These are phyloP conservation scores for Cynopterus brachyotis DNA, from an alignment of 2,113 vertebrate species.

Conservation along the genomic window DNA sequence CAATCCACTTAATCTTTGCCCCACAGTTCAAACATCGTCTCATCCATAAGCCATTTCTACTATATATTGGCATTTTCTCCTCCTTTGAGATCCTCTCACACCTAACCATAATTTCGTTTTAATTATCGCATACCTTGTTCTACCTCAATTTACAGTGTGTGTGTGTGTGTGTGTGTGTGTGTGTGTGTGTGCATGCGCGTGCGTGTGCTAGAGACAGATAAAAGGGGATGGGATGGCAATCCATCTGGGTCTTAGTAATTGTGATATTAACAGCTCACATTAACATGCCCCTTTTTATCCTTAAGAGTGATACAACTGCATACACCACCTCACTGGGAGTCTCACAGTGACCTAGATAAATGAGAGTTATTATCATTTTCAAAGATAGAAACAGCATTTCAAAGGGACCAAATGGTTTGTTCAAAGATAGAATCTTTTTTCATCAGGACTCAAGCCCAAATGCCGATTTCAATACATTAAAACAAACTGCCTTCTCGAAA, in stretches of 20 bases:
- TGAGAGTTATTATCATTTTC: neutral
- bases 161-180: neutral
- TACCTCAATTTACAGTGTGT: neutral
- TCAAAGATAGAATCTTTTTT: neutral
- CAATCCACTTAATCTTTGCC: neutral
- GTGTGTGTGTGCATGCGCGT: neutral
- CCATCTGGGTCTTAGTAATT: neutral
- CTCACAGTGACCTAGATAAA: neutral
- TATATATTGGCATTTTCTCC: fast-evolving
- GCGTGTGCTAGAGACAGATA: neutral
- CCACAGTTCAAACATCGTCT: neutral
- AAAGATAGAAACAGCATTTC: neutral
- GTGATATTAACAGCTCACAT: neutral
- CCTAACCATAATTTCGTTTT: neutral
- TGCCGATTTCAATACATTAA: neutral
- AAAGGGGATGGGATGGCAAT: neutral
- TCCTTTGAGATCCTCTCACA: neutral
- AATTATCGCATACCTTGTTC: no score
- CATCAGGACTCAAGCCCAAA: neutral
- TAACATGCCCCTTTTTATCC: neutral
- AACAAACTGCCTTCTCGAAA: neutral
- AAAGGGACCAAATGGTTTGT: neutral
- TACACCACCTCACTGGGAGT: neutral
- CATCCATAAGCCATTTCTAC: neutral
- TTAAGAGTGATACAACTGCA: neutral